These are phyloP conservation scores for Pteromalus puparum DNA, from an alignment of 1,140 invertebrate genomes.

Conservation along the genomic window DNA sequence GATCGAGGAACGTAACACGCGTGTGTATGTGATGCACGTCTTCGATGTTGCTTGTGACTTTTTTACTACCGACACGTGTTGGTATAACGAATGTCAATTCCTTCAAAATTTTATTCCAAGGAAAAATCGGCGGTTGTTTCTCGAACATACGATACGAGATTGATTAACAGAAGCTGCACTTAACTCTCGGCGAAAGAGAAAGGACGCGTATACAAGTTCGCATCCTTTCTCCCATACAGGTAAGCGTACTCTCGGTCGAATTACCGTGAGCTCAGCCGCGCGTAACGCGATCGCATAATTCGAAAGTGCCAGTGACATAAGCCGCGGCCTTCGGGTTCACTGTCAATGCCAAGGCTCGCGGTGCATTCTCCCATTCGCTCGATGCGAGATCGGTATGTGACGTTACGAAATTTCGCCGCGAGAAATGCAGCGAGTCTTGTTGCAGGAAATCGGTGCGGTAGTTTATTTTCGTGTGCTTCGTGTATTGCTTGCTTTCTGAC, in stretches of 20 bases:
- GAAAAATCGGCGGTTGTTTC: background rate
- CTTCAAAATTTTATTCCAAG: background rate
- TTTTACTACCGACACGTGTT: background rate
- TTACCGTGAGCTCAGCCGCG: background rate
- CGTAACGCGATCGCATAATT: constrained; percentile 15
- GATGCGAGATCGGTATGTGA: background rate
- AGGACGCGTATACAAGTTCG: background rate
- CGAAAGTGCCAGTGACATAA: constrained; percentile 25
- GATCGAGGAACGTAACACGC: background rate
- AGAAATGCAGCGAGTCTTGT: background rate
- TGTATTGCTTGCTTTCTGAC: too few species aligned
- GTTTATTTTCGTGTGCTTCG: too few species aligned
- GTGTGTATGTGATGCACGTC: background rate
- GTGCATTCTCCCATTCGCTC: background rate
- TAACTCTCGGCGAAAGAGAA: background rate
- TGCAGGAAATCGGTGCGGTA: background rate
- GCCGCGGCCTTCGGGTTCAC: constrained; percentile 4
- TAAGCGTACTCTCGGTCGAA: constrained; percentile 3
- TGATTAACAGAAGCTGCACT: background rate
- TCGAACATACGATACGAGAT: too few species aligned
- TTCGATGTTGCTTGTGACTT: background rate
- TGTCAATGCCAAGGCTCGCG: background rate
- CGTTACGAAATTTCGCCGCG: background rate
- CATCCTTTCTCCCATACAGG: background rate
- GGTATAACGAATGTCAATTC: background rate